Conservation (phyloP, 1,140 invertebrate species). For the Drosophila eugracilis region DNA sequence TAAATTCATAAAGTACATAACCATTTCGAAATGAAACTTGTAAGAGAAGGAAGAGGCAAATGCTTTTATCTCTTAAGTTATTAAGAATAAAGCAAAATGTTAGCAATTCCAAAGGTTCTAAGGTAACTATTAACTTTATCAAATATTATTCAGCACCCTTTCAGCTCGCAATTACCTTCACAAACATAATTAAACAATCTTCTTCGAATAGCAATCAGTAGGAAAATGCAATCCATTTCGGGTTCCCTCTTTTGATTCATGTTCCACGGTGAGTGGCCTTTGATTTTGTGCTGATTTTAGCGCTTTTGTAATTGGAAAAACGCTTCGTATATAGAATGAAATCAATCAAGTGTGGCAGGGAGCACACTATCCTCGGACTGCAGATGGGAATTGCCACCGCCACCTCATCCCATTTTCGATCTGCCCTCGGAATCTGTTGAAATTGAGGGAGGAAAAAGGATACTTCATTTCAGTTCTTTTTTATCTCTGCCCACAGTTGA, state of each 20-base stretch:
- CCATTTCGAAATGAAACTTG: too few species aligned
- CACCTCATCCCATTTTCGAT: constrained; percentile 38
- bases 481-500: constrained; percentile 64
- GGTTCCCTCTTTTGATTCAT: not conserved
- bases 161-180: too few species aligned
- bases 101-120: too few species aligned
- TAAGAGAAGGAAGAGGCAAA: too few species aligned
- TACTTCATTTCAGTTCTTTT: constrained; percentile 50
- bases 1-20: too few species aligned
- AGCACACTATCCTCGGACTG: constrained; percentile 59
- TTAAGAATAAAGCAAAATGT: too few species aligned
- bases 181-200: too few species aligned
- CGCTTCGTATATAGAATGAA: constrained; percentile 79
- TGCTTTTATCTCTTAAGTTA: too few species aligned
- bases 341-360: constrained; percentile 79
- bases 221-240: not conserved
- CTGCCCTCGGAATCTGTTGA: constrained; percentile 36
- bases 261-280: constrained; percentile 47
- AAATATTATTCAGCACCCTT: too few species aligned
- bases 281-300: constrained; percentile 80
- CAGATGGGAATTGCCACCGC: constrained; percentile 34
- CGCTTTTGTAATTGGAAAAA: constrained; percentile 82
- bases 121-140: too few species aligned
- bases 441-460: constrained; percentile 55
- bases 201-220: too few species aligned